These are phyloP conservation scores for Pogonus chalceus DNA, from an alignment of 1,140 invertebrate species.

Conservation along the genomic window DNA sequence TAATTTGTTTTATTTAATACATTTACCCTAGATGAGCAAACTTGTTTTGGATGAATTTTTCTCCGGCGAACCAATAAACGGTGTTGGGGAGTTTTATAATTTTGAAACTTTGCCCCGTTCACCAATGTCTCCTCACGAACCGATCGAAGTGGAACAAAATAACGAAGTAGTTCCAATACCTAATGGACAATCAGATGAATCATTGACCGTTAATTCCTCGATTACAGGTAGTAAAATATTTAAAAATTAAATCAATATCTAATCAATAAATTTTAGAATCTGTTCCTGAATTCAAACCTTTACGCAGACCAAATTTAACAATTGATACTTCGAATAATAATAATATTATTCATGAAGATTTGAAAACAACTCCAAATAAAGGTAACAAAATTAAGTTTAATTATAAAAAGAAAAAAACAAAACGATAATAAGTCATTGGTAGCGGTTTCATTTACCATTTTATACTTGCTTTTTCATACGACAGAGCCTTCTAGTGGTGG, in stretches of 20 bases:
- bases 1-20: not conserved
- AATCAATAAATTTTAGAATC: not conserved
- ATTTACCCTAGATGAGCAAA: constrained; percentile 59
- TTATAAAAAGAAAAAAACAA: too few relatives aligned
- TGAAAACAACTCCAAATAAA: not conserved
- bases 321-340: not conserved
- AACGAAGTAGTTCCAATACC: constrained; percentile 21
- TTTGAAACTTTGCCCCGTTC: constrained; percentile 36
- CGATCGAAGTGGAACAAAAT: constrained; percentile 26
- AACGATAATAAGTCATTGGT: too few relatives aligned
- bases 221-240: constrained; percentile 21
- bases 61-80: constrained; percentile 44
- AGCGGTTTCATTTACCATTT: too few relatives aligned
- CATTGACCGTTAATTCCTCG: constrained; percentile 22
- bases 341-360: constrained; percentile 20
- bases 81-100: constrained; percentile 41
- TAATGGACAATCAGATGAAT: constrained; percentile 32
- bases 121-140: constrained; percentile 28
- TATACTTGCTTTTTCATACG: too few relatives aligned
- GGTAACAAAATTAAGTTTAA: too few relatives aligned
- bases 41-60: constrained; percentile 78
- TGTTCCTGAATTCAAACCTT: not conserved
- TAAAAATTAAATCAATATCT: constrained; percentile 3
- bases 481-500: too few relatives aligned
- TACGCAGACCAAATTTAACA: not conserved